Conservation (phyloP, 2,113 vertebrate genomes). For the Actenoides hombroni region DNA sequence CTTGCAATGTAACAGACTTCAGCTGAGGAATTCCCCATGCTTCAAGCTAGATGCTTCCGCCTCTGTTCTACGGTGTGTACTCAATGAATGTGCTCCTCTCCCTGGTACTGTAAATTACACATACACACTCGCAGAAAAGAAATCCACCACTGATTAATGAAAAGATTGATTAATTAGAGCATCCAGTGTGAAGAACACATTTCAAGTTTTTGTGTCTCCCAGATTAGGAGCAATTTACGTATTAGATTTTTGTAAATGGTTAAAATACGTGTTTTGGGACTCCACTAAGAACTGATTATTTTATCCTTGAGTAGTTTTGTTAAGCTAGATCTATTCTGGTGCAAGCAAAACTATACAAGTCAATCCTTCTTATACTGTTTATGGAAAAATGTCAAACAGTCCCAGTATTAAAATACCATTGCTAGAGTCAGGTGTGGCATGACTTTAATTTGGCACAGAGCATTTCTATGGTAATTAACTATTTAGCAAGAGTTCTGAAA, state of each 20-base stretch:
- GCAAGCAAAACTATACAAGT: not conserved
- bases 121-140: not conserved
- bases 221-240: not conserved
- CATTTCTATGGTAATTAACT: not conserved
- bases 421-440: not conserved
- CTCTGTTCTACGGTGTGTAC: not conserved
- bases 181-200: not conserved
- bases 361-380: not conserved
- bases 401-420: not conserved
- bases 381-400: not conserved
- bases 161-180: not conserved
- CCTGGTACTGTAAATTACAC: not conserved
- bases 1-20: not conserved
- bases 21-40: not conserved
- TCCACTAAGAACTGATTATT: not conserved
- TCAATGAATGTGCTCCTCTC: not conserved
- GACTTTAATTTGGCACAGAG: not conserved
- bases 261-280: not conserved
- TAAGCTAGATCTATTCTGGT: not conserved
- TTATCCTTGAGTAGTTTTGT: not conserved
- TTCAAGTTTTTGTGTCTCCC: not conserved
- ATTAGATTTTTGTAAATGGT: not conserved
- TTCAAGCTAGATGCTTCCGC: not conserved
- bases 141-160: fast-evolving
- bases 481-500: not conserved